phyloP scores from a whole-genome alignment of 2,797 vertebrate species.

The Merluccius polli region DNA sequence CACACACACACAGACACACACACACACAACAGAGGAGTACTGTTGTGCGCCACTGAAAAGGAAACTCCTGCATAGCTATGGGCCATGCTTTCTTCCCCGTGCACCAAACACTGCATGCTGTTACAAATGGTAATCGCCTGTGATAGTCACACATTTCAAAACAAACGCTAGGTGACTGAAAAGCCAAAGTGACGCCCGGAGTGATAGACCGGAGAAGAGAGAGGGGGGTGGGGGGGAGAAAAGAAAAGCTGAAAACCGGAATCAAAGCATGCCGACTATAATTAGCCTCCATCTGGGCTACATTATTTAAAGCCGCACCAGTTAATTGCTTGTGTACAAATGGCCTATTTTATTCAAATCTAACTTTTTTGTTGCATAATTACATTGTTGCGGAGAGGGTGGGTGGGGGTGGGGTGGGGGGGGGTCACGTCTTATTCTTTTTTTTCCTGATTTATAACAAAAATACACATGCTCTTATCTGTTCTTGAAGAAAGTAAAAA shows the following conservation, averaged over 20 bases:
- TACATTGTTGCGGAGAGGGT: constrained; percentile 66
- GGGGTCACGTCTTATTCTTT: constrained; percentile 47
- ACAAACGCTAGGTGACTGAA: constrained; percentile 74
- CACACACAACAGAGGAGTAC: constrained; percentile 50
- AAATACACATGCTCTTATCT: constrained; percentile 54
- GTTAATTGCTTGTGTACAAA: constrained; percentile 81
- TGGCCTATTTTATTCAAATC: constrained; percentile 78
- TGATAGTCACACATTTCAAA: constrained; percentile 77
- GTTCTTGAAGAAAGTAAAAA: constrained; percentile 44
- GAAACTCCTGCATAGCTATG: constrained; percentile 67
- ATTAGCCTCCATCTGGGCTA: constrained; percentile 80
- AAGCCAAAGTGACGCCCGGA: constrained; percentile 73
- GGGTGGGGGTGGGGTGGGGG: too few relatives aligned
- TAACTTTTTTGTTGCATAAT: constrained; percentile 72
- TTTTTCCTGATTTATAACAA: constrained; percentile 57
- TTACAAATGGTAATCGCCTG: constrained; percentile 74
- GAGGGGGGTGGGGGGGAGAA: background rate
- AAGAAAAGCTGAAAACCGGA: constrained; percentile 28
- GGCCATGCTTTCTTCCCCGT: constrained; percentile 69
- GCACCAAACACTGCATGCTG: constrained; percentile 67
- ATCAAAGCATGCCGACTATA: constrained; percentile 78
- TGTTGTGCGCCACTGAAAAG: constrained; percentile 58
- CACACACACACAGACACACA: constrained; percentile 25
- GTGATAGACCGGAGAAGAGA: constrained; percentile 60
- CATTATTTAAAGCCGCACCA: constrained; percentile 75